phyloP scores from a whole-genome alignment of 1,140 invertebrate species.

The Battus philenor region DNA sequence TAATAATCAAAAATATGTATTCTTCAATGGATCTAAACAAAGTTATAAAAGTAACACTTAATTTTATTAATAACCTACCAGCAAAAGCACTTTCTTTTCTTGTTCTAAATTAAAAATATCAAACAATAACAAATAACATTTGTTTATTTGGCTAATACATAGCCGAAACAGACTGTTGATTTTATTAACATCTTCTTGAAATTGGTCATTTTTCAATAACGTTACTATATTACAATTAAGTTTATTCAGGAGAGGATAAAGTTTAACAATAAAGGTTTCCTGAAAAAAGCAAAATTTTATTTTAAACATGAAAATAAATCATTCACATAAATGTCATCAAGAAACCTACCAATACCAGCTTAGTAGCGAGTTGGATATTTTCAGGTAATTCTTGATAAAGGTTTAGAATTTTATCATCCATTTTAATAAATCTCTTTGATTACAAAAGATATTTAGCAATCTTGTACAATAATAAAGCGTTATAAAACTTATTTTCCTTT shows the following conservation, averaged over 20 bases:
- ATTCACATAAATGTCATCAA: neutral
- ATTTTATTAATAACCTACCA: constrained; percentile 28
- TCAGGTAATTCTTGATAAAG: constrained; percentile 5
- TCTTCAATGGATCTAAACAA: too few relatives aligned
- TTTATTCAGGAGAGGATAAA: constrained; percentile 40
- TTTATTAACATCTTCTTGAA: constrained; percentile 25
- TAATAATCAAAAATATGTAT: neutral
- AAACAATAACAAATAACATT: constrained; percentile 48
- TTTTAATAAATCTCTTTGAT: neutral
- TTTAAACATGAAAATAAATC: neutral
- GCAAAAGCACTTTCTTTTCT: constrained; percentile 26
- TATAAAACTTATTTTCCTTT: too few relatives aligned
- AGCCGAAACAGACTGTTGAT: constrained; percentile 44
- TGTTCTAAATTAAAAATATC: constrained; percentile 52
- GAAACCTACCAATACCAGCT: constrained; percentile 1
- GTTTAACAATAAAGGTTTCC: constrained; percentile 30
- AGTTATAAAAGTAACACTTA: too few relatives aligned
- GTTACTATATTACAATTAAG: constrained; percentile 33
- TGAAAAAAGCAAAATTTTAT: constrained; percentile 22
- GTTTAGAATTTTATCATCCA: constrained; percentile 2
- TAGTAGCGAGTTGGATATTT: constrained; percentile 1
- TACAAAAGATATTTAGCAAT: too few relatives aligned
- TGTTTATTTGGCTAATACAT: constrained; percentile 64
- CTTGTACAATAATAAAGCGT: neutral
- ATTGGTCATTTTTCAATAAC: constrained; percentile 14